Base-by-base conservation (phyloP, 2,113 vertebrate genomes). In the Xiphophorus hellerii region DNA sequence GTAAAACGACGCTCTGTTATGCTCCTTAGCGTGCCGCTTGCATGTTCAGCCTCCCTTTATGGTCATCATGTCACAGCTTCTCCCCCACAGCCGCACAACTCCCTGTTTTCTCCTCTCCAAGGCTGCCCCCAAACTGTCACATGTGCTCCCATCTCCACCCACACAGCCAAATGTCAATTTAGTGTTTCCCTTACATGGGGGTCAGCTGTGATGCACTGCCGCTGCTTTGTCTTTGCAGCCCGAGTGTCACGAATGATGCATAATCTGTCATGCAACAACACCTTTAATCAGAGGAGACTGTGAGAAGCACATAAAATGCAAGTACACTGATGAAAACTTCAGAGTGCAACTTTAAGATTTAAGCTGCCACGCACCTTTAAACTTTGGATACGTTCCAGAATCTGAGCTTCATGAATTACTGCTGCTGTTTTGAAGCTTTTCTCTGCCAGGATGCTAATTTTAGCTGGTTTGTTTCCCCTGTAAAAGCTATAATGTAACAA, bases 91-190 rank as follows among this genome's bases (percentile, higher is more conserved):
- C 9, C 35, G 1, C 35, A 35, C 73, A 77, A 63, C 37, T 27
- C 69, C 73, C 70, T 37, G 39, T 14, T 30, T 29, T 69, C 78
- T 61, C 77, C 84, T 73, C 85, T 86, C 73, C 85, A 78, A 67
- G 73, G 87, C 88, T 94, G 93, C 84, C 87, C 92, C 89, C 87
- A 92, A 90, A 94, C 91, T 94, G 92, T 92, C 90, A 92, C 71
- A 88, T 89, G 80, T 77, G 72, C 87, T 94, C 84, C 81, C 74
- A 39, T 91, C 90, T 90, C 88, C 78, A 48, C 73, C 64, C 79
- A 58, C 76, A 62, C 51, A 74, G 82, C 29, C 12, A 90, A 87
- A 92, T 76, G 88, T 91, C 87, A 87, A 76, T 90, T 77, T 72
- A 64, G 71, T 86, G 81, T 81, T 83, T 88, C 78, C 77, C 86